Evolutionary conservation across 1,140 invertebrate species (phyloP), one percentile per base, ranked within the genome.

Genomic region (Maconellicoccus hirsutus): DNA sequence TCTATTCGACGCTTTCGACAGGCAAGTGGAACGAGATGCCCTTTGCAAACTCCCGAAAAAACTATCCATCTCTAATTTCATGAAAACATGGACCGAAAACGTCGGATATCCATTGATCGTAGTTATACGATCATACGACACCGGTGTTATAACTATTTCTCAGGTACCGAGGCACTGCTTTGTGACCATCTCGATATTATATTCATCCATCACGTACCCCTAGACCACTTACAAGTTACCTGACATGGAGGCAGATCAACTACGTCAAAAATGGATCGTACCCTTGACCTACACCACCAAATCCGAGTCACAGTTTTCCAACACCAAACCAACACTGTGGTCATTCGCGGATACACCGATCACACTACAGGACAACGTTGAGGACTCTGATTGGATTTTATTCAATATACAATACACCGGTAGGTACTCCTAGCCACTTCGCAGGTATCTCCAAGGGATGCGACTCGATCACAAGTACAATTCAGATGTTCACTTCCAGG

Each of bases 361-460:
- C 77, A 77, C 39, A 74, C 52, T 0, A 63, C 79, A 0, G 61
- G 61, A 79, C 1, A 80, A 83, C 12, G 79, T 81, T 0, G 77
- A 75, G 1, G 73, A 80, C 0, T 77, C 84, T 29, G 83, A 91
- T 16, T 93, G 91, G 90, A 79, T 90, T 1, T 84, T 93, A 38
- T 86, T 89, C 22, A 93, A 93, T 78, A 79, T 92, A 52, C 86
- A 89, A 75, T 84, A 91, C 77, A 91, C 88, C 70, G 86, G 86
- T 66, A 22, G 27, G 16, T 25, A 66, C 19, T n/a, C n/a, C n/a
- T n/a, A n/a, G n/a, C 29, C 29, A n/a, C n/a, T n/a, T 6, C 3
- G 4, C 12, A 12, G 12, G 29, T 12, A 33, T n/a, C 12, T 33
- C 4, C 4, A 33, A 12, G 6, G n/a, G 3, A 52, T 52, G 6